Evolutionary conservation across 2,113 vertebrate species (phyloP), one percentile per base, ranked within the genome.

Genomic region (Rhadina sibilatrix): DNA sequence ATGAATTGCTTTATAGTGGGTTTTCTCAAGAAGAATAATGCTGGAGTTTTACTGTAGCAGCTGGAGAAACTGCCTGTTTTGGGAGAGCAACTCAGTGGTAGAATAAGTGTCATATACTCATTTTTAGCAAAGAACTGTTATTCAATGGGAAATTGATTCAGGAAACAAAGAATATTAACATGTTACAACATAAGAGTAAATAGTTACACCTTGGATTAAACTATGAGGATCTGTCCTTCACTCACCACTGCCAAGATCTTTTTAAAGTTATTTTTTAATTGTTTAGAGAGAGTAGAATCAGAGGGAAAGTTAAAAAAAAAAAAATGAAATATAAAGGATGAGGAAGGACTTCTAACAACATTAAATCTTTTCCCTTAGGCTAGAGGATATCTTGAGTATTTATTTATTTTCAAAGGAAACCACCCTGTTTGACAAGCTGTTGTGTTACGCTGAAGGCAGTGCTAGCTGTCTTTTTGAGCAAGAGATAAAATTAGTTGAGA

Each of bases 341-440:
- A 92, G 68, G 56, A 91, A 74, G 31, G 49, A 84, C 65, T 91
- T 89, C 22, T 91, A 89, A 82, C 27, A 81, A 33, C n/a, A 89
- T n/a, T 30, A 49, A 75, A 7, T 89, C 77, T 79, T 87, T 71
- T 95, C 75, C 79, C 82, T 85, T 85, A 87, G 81, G 83, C 87
- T 96, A 95, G 65, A 95, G 87, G 83, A 87, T 89, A 79, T 96
- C 70, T 87, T 46, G 53, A 83, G 49, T 84, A 92, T 93, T 96
- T 97, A 92, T 93, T 96, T 95, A 97, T 94, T 96, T 92, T 91
- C 69, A 87, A 96, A 89, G 81, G 87, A 96, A 95, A 76, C 77
- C 74, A 93, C 91, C 87, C 77, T 93, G 95, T 82, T 95, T 97
- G 93, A 89, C 96, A 97, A 96, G 94, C 96, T 97, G 95, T 97